Base-by-base conservation (phyloP, 2,888 invertebrate genomes). In the Sabatieria punctata region DNA sequence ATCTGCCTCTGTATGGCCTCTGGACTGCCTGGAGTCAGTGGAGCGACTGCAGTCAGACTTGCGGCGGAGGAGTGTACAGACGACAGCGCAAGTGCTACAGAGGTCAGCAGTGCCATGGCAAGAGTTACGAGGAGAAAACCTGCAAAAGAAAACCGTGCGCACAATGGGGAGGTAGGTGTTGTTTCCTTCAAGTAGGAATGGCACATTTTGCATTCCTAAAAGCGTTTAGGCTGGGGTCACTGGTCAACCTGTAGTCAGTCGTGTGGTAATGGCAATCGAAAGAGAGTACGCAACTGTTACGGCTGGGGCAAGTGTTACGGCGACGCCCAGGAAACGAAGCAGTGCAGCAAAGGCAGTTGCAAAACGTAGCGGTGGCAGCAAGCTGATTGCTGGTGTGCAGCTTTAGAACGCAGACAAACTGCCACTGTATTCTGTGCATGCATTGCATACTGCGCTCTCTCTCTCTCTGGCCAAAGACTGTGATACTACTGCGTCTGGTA, bases 161-260 rank as follows among this genome's bases (percentile, higher is more conserved):
- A 43, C 53, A 51, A 43, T 46, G 54, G 41, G 60, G 59, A 47
- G 60, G 39, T 39, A 4, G 36, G 36, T 6, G n/a, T n/a, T n/a
- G n/a, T n/a, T n/a, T n/a, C n/a, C n/a, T n/a, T n/a, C n/a, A n/a
- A n/a, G n/a, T n/a, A n/a, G n/a, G n/a, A n/a, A n/a, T n/a, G n/a
- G n/a, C n/a, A n/a, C n/a, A n/a, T n/a, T n/a, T n/a, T n/a, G n/a
- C n/a, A n/a, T n/a, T n/a, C n/a, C n/a, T n/a, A n/a, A n/a, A n/a
- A n/a, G n/a, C n/a, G n/a, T 59, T 41, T 49, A 62, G 62, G 63
- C 35, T 63, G 63, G 63, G 63, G 63, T 39, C 59, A 57, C 45
- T 63, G 63, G 63, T 55, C 56, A 3, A 49, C 56, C 24, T 61
- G 62, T 42, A 55, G 57, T 26, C 55, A 55, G 49, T 52, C 55